Evolutionary conservation across 2,888 invertebrate species (phyloP).

Genomic region (Selenia dentaria): DNA sequence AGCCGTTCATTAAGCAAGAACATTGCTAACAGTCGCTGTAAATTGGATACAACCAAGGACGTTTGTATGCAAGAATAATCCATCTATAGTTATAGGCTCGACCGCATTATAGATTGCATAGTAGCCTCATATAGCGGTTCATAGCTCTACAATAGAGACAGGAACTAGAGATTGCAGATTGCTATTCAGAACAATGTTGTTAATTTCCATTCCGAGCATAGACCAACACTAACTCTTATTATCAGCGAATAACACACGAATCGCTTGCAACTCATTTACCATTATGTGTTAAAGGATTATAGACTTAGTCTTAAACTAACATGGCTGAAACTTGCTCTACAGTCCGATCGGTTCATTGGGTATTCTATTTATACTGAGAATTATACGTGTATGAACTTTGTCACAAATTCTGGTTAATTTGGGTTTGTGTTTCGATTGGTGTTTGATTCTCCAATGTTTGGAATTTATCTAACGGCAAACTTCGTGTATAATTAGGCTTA

Average conservation of each 20-base stretch:
- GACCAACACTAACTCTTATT: conserved; percentile 16
- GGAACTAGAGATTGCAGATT: conserved; percentile 2
- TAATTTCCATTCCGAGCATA: conserved; percentile 13
- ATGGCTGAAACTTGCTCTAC: not conserved
- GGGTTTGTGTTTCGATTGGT: conserved; percentile 1
- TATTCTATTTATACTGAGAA: not conserved
- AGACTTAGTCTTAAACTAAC: not conserved
- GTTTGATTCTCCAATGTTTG: too few relatives aligned
- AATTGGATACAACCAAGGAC: too few relatives aligned
- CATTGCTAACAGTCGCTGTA: too few relatives aligned
- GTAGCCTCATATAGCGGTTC: too few relatives aligned
- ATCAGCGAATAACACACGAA: conserved; percentile 7
- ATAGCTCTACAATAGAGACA: not conserved
- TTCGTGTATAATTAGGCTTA: too few relatives aligned
- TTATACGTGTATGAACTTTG: not conserved
- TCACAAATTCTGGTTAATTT: not conserved
- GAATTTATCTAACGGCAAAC: too few relatives aligned
- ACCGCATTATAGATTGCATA: too few relatives aligned
- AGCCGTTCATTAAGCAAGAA: too few relatives aligned
- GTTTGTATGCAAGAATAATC: too few relatives aligned
- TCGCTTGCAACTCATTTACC: conserved; percentile 21
- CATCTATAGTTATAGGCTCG: too few relatives aligned
- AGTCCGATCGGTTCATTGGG: not conserved
- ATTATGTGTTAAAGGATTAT: conserved; percentile 9
- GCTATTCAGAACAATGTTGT: conserved; percentile 10